phyloP scores from a whole-genome alignment of 1,140 invertebrate species.

The Heterodera carotae region DNA sequence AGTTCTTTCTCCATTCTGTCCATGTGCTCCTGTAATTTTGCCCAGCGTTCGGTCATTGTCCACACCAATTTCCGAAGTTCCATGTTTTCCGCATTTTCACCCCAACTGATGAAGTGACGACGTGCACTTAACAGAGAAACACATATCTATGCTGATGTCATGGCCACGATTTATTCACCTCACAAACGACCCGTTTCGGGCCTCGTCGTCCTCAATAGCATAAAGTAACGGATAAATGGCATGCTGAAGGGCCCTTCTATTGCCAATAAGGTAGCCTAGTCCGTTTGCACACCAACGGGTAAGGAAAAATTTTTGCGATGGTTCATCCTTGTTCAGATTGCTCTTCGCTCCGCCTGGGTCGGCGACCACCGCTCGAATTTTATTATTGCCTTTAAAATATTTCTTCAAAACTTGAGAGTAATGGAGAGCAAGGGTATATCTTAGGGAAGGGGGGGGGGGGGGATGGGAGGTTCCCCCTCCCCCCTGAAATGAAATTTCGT shows the following conservation, averaged over 20 bases:
- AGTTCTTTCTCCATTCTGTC: constrained; percentile 24
- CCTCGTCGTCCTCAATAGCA: constrained; percentile 54
- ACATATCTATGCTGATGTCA: constrained; percentile 8
- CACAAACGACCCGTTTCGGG: constrained; percentile 51
- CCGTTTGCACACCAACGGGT: constrained; percentile 48
- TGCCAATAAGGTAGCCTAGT: constrained; percentile 44
- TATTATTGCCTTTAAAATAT: constrained; percentile 42
- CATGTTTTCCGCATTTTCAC: constrained; percentile 43
- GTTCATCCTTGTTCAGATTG: constrained; percentile 48
- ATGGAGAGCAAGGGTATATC: no score
- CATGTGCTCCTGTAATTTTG: constrained; percentile 35
- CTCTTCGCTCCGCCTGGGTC: constrained; percentile 62
- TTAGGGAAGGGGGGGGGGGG: no score
- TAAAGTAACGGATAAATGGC: constrained; percentile 55
- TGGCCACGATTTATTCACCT: constrained; percentile 35
- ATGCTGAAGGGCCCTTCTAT: constrained; percentile 43
- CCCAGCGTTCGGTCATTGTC: constrained; percentile 55
- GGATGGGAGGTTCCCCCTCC: no score
- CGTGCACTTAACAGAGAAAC: constrained; percentile 39
- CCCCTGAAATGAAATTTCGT: no score
- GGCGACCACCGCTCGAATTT: constrained; percentile 57
- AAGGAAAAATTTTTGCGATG: constrained; percentile 58
- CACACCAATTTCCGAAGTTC: constrained; percentile 50
- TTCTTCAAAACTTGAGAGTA: constrained; percentile 9
- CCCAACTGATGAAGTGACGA: constrained; percentile 46